These are phyloP conservation scores for Coreoperca whiteheadi DNA, from an alignment of 2,113 vertebrate genomes.

Conservation along the genomic window DNA sequence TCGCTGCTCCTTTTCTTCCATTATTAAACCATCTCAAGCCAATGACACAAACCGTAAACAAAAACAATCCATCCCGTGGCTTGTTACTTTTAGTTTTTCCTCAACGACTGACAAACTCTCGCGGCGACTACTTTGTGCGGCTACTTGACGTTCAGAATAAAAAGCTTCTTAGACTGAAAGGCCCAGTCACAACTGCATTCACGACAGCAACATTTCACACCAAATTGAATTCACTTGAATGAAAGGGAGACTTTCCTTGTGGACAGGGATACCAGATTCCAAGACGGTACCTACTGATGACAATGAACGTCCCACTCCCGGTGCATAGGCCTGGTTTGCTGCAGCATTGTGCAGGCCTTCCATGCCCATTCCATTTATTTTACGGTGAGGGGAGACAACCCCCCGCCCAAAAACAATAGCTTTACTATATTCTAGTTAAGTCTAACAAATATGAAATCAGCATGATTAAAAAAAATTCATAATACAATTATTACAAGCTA, in stretches of 20 bases:
- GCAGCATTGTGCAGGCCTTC: not conserved
- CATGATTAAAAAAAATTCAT: not conserved
- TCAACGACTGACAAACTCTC: not conserved
- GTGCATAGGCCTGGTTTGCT: too few species aligned
- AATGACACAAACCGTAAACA: constrained; percentile 54
- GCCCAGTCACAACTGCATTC: not conserved
- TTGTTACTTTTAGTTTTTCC: constrained; percentile 13
- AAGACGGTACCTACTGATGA: not conserved
- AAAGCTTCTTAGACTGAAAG: not conserved
- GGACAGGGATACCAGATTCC: not conserved
- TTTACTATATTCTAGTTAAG: not conserved
- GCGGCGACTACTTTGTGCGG: not conserved
- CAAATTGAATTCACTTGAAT: not conserved
- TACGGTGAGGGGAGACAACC: not conserved
- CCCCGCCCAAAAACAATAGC: not conserved
- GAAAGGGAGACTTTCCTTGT: not conserved
- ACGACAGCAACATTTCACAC: not conserved
- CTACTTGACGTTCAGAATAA: constrained; percentile 6
- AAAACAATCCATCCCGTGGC: constrained; percentile 39
- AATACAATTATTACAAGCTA: not conserved
- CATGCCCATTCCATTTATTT: not conserved
- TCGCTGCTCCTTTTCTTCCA: constrained; percentile 51
- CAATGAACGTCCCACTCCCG: not conserved
- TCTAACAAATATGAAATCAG: not conserved
- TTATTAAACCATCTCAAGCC: constrained; percentile 62